Evolutionary conservation across 2,113 vertebrate genomes (phyloP).

Genomic region (Cyanoderma ruficeps): DNA sequence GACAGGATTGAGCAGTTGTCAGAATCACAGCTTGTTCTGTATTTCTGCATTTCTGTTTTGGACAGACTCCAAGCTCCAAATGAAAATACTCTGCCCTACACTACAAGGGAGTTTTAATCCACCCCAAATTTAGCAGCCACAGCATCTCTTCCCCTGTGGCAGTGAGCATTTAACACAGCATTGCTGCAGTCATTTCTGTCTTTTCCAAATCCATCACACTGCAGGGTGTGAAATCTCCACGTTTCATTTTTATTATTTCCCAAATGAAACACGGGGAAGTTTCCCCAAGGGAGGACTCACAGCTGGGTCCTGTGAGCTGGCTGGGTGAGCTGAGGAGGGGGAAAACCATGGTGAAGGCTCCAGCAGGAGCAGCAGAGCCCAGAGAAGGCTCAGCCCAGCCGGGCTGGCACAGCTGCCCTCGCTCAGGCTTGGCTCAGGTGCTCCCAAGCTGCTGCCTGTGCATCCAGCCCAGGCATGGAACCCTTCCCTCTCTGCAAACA

Average conservation of each 20-base stretch:
- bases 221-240: neutral
- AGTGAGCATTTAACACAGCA: neutral
- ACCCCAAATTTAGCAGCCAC: slow-evolving; percentile 19
- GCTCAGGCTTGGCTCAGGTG: neutral
- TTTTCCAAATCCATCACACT: neutral
- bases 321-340: neutral
- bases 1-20: neutral
- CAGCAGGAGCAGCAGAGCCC: neutral
- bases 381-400: neutral
- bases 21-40: neutral
- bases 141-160: neutral
- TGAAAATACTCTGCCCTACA: slow-evolving; percentile 7
- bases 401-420: neutral
- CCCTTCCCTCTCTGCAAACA: fast-evolving
- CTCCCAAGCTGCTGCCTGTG: neutral
- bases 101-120: slow-evolving; percentile 28
- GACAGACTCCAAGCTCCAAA: neutral
- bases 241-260: neutral
- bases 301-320: neutral
- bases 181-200: neutral
- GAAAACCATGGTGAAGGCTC: fast-evolving
- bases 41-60: slow-evolving; percentile 17
- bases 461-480: neutral
- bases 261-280: neutral
- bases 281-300: neutral